A percentile compares a stretch with the other conserved stretches of the same genome.
phyloP scores from a whole-genome alignment of 2,888 invertebrate species.

The Caenorhabditis macrosperma region DNA sequence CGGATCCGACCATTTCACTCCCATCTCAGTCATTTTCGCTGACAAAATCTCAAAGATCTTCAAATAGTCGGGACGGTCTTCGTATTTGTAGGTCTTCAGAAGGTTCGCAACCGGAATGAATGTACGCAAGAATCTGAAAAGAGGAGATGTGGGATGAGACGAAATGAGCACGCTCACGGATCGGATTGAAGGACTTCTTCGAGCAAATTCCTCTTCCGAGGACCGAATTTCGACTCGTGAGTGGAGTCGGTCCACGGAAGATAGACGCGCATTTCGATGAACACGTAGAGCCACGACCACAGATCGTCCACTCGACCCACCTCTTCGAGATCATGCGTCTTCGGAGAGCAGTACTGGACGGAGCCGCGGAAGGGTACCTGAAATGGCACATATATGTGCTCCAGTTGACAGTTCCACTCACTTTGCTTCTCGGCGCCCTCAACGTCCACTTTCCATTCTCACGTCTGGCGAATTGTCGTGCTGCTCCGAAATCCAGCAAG shows the following conservation, averaged over 20 bases:
- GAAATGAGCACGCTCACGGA: conserved; percentile 2
- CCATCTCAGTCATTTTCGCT: conserved; percentile 20
- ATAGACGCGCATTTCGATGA: conserved; percentile 38
- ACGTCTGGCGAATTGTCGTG: conserved; percentile 14
- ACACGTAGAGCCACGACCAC: conserved; percentile 54
- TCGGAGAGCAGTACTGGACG: conserved; percentile 49
- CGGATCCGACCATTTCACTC: conserved; percentile 42
- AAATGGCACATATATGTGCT: no score
- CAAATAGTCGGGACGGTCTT: conserved; percentile 39
- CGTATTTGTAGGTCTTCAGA: conserved; percentile 17
- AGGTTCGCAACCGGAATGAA: conserved; percentile 14
- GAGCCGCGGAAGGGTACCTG: conserved; percentile 50
- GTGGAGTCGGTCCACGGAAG: conserved; percentile 53
- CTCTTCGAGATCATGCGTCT: conserved; percentile 51
- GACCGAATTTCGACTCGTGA: conserved; percentile 29
- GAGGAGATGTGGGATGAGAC: no score
- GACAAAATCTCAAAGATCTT: conserved; percentile 33
- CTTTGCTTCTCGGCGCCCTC: conserved; percentile 15
- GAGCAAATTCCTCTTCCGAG: conserved; percentile 16
- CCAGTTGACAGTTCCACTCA: no score
- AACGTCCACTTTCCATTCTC: conserved; percentile 23
- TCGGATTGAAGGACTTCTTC: conserved; percentile 26
- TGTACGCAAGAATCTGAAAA: not conserved
- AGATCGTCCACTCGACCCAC: conserved; percentile 48
- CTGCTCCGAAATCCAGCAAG: conserved; percentile 43